Conservation (phyloP, 2,888 invertebrate genomes). For the Hyposoter didymator region DNA sequence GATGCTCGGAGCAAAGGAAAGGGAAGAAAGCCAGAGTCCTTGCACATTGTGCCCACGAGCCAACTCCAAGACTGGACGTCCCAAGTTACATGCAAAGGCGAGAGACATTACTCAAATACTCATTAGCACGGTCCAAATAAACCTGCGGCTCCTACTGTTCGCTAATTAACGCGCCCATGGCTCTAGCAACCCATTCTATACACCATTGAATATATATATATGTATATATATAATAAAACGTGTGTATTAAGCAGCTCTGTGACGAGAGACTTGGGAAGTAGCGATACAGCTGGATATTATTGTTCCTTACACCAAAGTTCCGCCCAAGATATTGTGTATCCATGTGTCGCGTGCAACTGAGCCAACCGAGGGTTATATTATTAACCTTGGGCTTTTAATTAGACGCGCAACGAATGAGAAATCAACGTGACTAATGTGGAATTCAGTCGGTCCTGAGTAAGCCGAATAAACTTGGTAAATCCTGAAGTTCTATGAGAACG, state of each 20-base stretch:
- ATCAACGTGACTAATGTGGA: conserved; percentile 76
- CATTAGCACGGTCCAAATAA: conserved; percentile 81
- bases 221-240: conserved; percentile 36
- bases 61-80: conserved; percentile 63
- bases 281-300: conserved; percentile 68
- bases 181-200: conserved; percentile 26
- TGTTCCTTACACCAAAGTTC: conserved; percentile 69
- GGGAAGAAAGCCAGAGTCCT: conserved; percentile 41
- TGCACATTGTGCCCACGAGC: conserved; percentile 54
- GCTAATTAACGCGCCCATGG: conserved; percentile 80
- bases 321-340: conserved; percentile 74
- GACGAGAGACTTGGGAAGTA: conserved; percentile 56
- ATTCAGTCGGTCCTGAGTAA: conserved; percentile 62
- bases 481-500: not conserved
- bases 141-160: conserved; percentile 75
- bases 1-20: not conserved
- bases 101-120: conserved; percentile 82
- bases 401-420: conserved; percentile 75
- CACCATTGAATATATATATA: conserved; percentile 24
- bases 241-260: conserved; percentile 54
- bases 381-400: conserved; percentile 75
- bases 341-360: conserved; percentile 72
- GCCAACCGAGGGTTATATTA: conserved; percentile 52
- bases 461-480: not conserved
- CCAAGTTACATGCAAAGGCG: conserved; percentile 65